Base-by-base conservation (phyloP, 2,888 invertebrate genomes). In the Liposcelis brunnea region DNA sequence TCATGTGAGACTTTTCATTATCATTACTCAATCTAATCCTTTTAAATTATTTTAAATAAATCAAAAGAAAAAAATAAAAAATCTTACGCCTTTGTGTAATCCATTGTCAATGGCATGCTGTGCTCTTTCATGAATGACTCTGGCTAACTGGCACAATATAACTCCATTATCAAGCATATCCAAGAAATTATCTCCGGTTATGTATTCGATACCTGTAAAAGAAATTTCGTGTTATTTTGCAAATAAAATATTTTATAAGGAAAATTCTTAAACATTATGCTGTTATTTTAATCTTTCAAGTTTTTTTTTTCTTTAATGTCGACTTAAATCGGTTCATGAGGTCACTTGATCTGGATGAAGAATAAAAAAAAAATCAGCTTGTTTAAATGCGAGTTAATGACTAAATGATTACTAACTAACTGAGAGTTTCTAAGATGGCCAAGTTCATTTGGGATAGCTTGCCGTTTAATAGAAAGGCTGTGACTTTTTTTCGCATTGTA, bases 121-220 rank as follows among this genome's bases (percentile, higher is more conserved):
- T 10, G 85, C 85, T 52, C 74, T 74, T 54, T 77, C 77, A 58
- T 83, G 80, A 51, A 89, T 82, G 52, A 81, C 68, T 55, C 77
- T 74, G 0, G 84, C 86, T 57, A 89, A 68, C 58, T 80, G 80
- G 61, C 86, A 89, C 43, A 89, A 67, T 52, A 82, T 71, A 1
- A 77, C 84, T 35, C 89, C 89, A 59, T 84, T 86, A 65, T 87
- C 87, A 60, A 89, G 61, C 49, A 76, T 77, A 52, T 80, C 76
- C 61, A 89, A 72, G 58, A 89, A 83, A 61, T 83, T 86, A 52
- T 81, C 80, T 2, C 81, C 76, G 1, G 71, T 76, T 53, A 87
- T 67, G 58, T 81, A 77, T 49, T 77, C 76, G 51, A 75, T 72
- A 52, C 74, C 81, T 82, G 68, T 42, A 55, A 52, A 57, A n/a